Base-by-base conservation (phyloP, 2,888 invertebrate genomes). In the Caenorhabditis sp. region DNA sequence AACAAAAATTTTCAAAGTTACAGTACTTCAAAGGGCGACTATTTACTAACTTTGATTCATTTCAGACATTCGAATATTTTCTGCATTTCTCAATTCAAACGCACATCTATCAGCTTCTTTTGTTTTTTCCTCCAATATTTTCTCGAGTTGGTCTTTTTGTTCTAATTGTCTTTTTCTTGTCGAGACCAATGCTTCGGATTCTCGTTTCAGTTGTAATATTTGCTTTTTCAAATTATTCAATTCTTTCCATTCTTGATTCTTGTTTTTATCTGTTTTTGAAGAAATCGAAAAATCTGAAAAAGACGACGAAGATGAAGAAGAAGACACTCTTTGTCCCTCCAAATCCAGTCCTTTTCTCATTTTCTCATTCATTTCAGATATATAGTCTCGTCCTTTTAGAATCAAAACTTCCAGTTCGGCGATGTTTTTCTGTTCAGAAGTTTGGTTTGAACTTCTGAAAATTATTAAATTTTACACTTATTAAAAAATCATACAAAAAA, bases 141-240 rank as follows among this genome's bases (percentile, higher is more conserved):
- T 72, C 59, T 62, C 65, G 10, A 72, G 68, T 23, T 31, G 26
- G 49, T 65, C 65, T 62, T 68, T 68, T 43, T 43, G 43, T 43
- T 43, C 43, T 12, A 43, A 12, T 17, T 43, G 5, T 43, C 64
- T n/a, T 4, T 24, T 19, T n/a, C 53, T 64, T 14, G 23, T 64
- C 49, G 67, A 63, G 0, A 14, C 23, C 4, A 72, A 50, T 1
- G 72, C 72, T 59, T 72, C 72, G 10, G 58, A 65, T 59, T 72
- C 72, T 53, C 72, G 10, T 68, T 68, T 72, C 36, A 68, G 23
- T n/a, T 67, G 61, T 6, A 72, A 67, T 5, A 67, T 62, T 36
- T 61, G 51, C 31, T 27, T 67, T 50, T 67, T 72, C 3, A 64
- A 58, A 24, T 19, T 6, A 23, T 70, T 62, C 36, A 70, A 49